Percentiles rank a stretch among this genome's conserved stretches.
These are phyloP conservation scores for Diabrotica undecimpunctata DNA, from an alignment of 1,140 invertebrate species.

Conservation along the genomic window DNA sequence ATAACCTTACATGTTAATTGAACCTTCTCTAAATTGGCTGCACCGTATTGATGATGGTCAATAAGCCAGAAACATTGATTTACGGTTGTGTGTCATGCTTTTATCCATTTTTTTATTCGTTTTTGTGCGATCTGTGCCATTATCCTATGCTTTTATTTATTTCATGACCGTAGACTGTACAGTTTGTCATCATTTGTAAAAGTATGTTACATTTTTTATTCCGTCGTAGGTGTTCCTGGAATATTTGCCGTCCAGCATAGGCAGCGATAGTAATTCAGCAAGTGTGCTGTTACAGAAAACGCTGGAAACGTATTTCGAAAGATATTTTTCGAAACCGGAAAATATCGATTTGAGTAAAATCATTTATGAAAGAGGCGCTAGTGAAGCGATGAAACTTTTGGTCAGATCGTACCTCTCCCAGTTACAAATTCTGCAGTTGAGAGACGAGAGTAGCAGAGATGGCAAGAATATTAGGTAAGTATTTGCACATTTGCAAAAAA, in stretches of 20 bases:
- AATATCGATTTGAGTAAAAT: conserved; percentile 40
- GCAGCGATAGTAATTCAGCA: conserved; percentile 52
- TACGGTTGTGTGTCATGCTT: no score
- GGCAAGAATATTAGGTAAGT: conserved; percentile 8
- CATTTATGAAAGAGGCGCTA: conserved; percentile 48
- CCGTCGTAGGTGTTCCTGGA: conserved; percentile 52
- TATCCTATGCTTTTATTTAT: no score
- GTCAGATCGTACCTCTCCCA: conserved; percentile 56
- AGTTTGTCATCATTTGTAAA: no score
- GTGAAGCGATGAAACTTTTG: conserved; percentile 55
- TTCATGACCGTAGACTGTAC: no score
- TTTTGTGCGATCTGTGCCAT: no score
- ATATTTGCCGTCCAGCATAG: conserved; percentile 57
- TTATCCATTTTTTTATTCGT: no score
- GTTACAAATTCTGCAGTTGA: conserved; percentile 44
- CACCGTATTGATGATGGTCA: no score
- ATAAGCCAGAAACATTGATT: no score
- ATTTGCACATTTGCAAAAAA: background rate
- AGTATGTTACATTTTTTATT: no score
- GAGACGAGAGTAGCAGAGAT: conserved; percentile 28
- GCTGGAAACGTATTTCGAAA: conserved; percentile 53
- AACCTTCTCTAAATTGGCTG: no score
- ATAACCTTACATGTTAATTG: no score
- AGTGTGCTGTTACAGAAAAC: conserved; percentile 54
- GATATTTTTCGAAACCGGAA: conserved; percentile 47